phyloP scores from a whole-genome alignment of 1,140 invertebrate genomes.

The Pseudoatta argentina region DNA sequence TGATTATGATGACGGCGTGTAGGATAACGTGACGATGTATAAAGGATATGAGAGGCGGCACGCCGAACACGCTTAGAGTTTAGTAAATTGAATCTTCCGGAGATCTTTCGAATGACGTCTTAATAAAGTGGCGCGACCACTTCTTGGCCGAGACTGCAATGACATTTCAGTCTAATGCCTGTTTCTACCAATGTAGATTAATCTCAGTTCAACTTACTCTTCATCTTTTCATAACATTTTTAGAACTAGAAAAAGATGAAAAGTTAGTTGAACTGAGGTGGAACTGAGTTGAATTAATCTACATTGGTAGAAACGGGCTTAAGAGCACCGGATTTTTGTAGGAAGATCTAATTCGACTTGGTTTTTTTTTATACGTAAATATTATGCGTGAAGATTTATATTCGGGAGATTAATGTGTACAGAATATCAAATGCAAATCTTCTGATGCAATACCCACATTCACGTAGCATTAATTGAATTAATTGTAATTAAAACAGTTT shows the following conservation, averaged over 20 bases:
- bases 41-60: slow-evolving; percentile 4
- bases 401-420: not conserved
- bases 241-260: no score
- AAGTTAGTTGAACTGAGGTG: no score
- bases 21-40: not conserved
- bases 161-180: not conserved
- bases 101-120: slow-evolving; percentile 53
- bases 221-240: no score
- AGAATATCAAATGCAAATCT: not conserved
- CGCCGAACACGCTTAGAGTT: not conserved
- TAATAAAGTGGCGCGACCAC: slow-evolving; percentile 45
- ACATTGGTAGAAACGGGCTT: no score
- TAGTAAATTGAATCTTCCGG: slow-evolving; percentile 57
- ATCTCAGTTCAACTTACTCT: no score
- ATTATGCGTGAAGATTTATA: not conserved
- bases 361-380: not conserved
- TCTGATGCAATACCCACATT: not conserved
- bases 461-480: slow-evolving; percentile 28
- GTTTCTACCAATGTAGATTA: no score
- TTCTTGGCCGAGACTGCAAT: slow-evolving; percentile 3
- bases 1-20: no score
- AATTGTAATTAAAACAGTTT: not conserved
- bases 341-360: not conserved
- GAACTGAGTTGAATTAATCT: no score
- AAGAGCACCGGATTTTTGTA: not conserved